Evolutionary conservation across 2,113 vertebrate species (phyloP).

Genomic region (Macheiramphus alcinus): DNA sequence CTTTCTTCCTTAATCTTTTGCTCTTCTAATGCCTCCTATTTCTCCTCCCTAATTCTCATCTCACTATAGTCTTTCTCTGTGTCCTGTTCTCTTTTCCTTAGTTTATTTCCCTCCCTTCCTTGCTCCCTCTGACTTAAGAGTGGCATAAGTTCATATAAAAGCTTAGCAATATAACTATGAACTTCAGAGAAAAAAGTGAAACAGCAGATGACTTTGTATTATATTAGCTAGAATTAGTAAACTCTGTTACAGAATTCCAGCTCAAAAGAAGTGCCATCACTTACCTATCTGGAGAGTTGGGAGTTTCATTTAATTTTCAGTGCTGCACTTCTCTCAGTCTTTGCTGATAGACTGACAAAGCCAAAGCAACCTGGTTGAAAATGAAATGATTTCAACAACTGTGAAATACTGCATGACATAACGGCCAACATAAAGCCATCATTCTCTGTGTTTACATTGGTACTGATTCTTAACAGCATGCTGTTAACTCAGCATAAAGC

Average conservation of each 20-base stretch:
- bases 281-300: not conserved
- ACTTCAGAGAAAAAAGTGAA: not conserved
- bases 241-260: not conserved
- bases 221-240: not conserved
- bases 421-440: conserved; percentile 38
- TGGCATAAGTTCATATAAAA: not conserved
- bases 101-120: not conserved
- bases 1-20: not conserved
- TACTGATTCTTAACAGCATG: conserved; percentile 47
- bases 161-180: not conserved
- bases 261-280: not conserved
- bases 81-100: not conserved
- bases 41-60: not conserved
- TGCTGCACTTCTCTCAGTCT: not conserved
- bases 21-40: not conserved
- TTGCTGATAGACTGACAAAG: conserved; percentile 34
- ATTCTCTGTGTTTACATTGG: conserved; percentile 46
- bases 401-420: conserved; percentile 57
- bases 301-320: conserved; percentile 32
- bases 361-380: conserved; percentile 44
- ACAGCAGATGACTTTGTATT: not conserved
- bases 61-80: not conserved
- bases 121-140: not conserved
- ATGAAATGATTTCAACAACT: conserved; percentile 57
- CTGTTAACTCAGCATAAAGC: conserved; percentile 61